A percentile compares a stretch with the other conserved stretches of the same genome.
Conservation (phyloP, 2,797 vertebrate species). For the Micrastur ruficollis region DNA sequence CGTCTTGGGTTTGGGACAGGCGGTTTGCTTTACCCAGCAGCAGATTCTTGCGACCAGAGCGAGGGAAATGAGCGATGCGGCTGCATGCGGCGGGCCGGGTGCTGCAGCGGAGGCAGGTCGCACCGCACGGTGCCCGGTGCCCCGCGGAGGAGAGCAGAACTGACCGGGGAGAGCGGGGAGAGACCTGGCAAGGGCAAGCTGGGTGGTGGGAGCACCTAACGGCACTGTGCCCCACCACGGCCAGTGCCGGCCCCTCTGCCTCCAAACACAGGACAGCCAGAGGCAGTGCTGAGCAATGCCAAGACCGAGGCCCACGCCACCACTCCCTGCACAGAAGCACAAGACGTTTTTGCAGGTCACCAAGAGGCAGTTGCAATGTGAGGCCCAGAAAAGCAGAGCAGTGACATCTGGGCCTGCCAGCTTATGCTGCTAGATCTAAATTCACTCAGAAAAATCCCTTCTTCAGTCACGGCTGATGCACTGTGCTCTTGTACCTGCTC, state of each 20-base stretch:
- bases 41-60: not conserved
- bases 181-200: not conserved
- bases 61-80: not conserved
- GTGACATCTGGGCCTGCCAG: not conserved
- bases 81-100: not conserved
- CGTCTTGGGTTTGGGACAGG: not conserved
- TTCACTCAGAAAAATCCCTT: not conserved
- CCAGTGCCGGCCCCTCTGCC: not conserved
- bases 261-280: not conserved
- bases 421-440: not conserved
- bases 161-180: too few species aligned
- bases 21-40: not conserved
- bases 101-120: not conserved
- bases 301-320: not conserved
- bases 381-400: not conserved
- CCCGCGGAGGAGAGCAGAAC: not conserved
- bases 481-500: not conserved
- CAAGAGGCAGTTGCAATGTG: not conserved
- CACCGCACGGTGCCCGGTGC: fast-evolving
- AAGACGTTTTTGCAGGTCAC: not conserved
- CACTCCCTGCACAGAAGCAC: not conserved
- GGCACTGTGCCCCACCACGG: not conserved
- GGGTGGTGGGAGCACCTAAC: not conserved
- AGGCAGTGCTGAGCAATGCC: not conserved
- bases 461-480: not conserved